Conservation (phyloP, 2,797 vertebrate species). For the Enteromius argenteus region DNA sequence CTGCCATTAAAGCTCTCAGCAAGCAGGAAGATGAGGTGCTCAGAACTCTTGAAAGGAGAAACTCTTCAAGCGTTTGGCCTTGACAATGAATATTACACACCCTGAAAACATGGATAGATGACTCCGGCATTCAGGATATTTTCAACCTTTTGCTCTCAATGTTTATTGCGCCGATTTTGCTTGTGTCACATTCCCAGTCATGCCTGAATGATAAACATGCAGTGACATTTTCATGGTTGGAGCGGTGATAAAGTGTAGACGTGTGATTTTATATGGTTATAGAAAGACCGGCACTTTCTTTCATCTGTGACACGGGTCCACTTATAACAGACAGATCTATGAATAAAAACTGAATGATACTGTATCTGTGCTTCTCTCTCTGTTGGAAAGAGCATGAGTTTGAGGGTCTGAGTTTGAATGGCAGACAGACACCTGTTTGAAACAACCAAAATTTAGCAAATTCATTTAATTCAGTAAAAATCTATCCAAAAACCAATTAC, state of each 20-base stretch:
- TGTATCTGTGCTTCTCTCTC: neutral
- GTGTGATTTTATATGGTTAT: conserved; percentile 10
- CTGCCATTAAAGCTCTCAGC: conserved; percentile 19
- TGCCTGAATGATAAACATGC: conserved; percentile 1
- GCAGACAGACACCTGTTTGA: neutral
- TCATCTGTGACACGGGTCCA: neutral
- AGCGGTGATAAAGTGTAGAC: conserved; percentile 1
- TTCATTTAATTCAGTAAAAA: neutral
- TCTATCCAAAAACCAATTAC: neutral
- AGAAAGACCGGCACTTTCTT: neutral
- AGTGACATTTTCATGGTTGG: conserved; percentile 23
- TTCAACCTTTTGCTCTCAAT: neutral
- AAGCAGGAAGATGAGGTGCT: neutral
- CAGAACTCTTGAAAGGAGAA: conserved; percentile 13
- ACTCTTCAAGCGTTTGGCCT: neutral
- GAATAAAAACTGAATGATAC: neutral
- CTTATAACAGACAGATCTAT: conserved; percentile 6
- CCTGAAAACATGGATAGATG: conserved; percentile 20
- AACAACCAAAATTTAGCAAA: neutral
- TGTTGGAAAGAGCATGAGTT: neutral
- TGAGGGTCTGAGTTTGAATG: no score
- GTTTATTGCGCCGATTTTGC: conserved; percentile 8
- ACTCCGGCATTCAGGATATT: neutral
- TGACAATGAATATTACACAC: conserved; percentile 17
- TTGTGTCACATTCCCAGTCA: conserved; percentile 14